phyloP scores from a whole-genome alignment of 23 tunicate genomes.

The Halocynthia aurantium region DNA sequence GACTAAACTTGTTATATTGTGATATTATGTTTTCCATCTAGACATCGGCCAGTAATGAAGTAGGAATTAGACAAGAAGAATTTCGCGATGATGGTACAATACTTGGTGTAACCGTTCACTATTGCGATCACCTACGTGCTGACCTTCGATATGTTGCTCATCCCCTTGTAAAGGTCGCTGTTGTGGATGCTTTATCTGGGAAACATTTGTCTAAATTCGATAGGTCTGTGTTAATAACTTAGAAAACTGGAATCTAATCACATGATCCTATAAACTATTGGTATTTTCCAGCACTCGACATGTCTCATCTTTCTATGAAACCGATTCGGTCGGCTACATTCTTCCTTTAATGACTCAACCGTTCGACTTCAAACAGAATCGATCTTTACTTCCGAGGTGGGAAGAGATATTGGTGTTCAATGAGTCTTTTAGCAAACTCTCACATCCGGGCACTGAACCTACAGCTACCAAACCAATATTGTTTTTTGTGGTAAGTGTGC shows the following conservation, averaged over 20 bases:
- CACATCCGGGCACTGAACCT: not conserved
- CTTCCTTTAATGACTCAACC: conserved; percentile 92
- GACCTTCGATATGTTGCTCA: conserved; percentile 69
- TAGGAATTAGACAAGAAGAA: not conserved
- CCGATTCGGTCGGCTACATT: conserved; percentile 44
- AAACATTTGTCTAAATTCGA: conserved; percentile 37
- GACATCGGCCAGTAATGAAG: too few relatives aligned
- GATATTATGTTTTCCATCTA: too few relatives aligned
- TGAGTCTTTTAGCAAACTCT: conserved; percentile 44
- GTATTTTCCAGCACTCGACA: conserved; percentile 45
- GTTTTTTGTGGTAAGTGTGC: conserved; percentile 77
- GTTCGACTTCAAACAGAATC: conserved; percentile 61
- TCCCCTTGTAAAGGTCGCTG: conserved; percentile 78
- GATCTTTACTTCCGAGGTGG: conserved; percentile 83
- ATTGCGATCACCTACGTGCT: conserved; percentile 71
- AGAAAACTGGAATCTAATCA: not conserved
- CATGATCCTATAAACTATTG: not conserved
- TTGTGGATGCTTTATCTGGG: conserved; percentile 72
- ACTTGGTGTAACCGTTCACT: conserved; percentile 63
- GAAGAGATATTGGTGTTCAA: conserved; percentile 83
- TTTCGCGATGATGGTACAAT: conserved; percentile 49
- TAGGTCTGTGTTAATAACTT: conserved; percentile 32
- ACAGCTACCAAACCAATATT: conserved; percentile 37
- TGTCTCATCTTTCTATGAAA: conserved; percentile 84
- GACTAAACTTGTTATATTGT: too few relatives aligned